Evolutionary conservation across 2,113 vertebrate genomes (phyloP).

Genomic region (Mormyrus iriodes): DNA sequence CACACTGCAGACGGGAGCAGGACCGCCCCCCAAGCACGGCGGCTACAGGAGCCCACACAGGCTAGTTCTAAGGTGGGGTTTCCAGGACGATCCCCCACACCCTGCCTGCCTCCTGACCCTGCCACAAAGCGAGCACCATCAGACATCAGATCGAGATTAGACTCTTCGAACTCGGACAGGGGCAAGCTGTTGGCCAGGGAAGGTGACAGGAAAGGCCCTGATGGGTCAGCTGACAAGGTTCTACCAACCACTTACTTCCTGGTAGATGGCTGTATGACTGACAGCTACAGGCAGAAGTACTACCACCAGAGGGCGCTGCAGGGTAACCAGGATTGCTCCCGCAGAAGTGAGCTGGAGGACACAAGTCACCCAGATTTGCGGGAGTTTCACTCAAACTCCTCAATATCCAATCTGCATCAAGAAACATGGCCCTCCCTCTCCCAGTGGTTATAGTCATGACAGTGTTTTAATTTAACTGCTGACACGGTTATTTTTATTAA

Average conservation of each 20-base stretch:
- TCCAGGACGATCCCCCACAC: not conserved
- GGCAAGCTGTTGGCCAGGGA: constrained; percentile 59
- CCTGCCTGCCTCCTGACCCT: constrained; percentile 42
- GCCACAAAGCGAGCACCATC: constrained; percentile 47
- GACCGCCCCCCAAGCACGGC: constrained; percentile 26
- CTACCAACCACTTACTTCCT: constrained; percentile 88
- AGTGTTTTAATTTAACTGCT: not conserved
- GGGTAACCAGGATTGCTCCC: constrained; percentile 56
- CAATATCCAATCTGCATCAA: constrained; percentile 45
- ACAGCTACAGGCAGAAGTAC: constrained; percentile 89
- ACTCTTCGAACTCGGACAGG: constrained; percentile 59
- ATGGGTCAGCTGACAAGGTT: constrained; percentile 45
- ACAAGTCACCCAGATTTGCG: constrained; percentile 32
- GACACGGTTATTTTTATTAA: not conserved
- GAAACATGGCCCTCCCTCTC: not conserved
- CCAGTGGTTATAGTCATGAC: not conserved
- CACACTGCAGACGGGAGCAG: not conserved
- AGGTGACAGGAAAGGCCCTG: constrained; percentile 44
- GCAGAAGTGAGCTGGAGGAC: constrained; percentile 54
- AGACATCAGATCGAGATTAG: constrained; percentile 58
- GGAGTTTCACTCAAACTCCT: constrained; percentile 41
- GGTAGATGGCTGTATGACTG: constrained; percentile 93
- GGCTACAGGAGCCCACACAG: constrained; percentile 15
- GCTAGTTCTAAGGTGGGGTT: not conserved
- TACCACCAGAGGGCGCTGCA: constrained; percentile 75